Evolutionary conservation across 2,797 vertebrate genomes (phyloP).

Genomic region (Malurus splendens): DNA sequence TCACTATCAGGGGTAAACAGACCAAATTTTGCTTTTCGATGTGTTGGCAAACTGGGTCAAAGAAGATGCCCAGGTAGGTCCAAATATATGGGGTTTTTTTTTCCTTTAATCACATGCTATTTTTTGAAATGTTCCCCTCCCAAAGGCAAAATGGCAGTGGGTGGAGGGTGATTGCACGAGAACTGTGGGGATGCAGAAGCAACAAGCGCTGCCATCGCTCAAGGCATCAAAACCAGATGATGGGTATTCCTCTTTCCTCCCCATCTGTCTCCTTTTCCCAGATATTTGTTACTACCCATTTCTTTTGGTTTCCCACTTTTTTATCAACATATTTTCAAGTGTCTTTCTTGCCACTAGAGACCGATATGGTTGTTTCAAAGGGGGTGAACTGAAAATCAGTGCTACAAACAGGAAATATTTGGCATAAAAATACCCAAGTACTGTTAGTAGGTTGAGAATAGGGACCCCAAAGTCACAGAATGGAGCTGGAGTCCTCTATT

Average conservation of each 20-base stretch:
- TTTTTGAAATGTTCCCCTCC: neutral
- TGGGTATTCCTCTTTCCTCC: neutral
- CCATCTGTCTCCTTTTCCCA: neutral
- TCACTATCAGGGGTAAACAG: neutral
- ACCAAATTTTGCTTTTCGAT: neutral
- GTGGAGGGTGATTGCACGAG: accelerated
- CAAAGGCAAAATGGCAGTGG: accelerated
- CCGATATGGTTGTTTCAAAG: neutral
- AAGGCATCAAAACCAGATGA: accelerated
- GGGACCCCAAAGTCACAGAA: accelerated
- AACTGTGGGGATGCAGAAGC: accelerated
- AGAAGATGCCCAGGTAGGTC: neutral
- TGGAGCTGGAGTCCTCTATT: accelerated
- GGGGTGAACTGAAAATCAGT: neutral
- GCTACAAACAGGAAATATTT: neutral
- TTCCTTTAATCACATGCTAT: neutral
- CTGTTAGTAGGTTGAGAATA: neutral
- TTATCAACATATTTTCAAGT: neutral
- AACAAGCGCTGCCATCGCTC: accelerated
- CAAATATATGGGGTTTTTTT: neutral
- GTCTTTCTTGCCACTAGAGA: neutral
- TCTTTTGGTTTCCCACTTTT: neutral
- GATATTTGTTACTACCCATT: neutral
- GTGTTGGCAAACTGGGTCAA: neutral
- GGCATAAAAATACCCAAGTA: accelerated